Base-by-base conservation (phyloP, 2,888 invertebrate species). In the Lottia scabra region DNA sequence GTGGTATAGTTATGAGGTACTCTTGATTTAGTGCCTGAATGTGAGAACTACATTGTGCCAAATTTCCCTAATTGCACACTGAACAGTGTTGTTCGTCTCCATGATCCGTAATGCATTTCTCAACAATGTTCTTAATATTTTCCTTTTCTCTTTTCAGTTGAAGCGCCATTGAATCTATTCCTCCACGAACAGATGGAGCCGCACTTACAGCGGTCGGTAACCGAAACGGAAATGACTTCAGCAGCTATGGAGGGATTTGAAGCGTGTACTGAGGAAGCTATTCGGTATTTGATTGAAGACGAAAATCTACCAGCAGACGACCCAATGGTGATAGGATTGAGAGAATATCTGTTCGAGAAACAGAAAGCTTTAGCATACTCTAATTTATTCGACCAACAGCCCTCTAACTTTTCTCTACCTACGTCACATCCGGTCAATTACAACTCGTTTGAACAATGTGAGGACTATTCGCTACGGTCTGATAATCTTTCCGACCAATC, bases 181-280 rank as follows among this genome's bases (percentile, higher is more conserved):
- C 66, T 45, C 15, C n/a, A 44, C 8, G 66, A 45, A 19, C 70
- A 71, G 12, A 72, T 70, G 10, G 67, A 72, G 44, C 48, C 69
- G 26, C 63, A 74, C 45, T 66, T 70, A 13, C 19, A 65, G 44
- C 63, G 68, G 56, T 70, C 70, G 46, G 38, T 38, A 38, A 38
- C 38, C 38, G 38, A 38, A 8, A 8, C 38, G 38, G 38, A 38
- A 38, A 38, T 38, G 38, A 38, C 38, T 6, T 72, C 67, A 12
- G 67, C 75, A 45, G 75, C 81, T n/a, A 63, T 81, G 26, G 68
- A 77, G 1, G 84, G 84, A n/a, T 84, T 78, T 71, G 70, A 75
- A 23, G 83, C 82, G 70, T 84, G 84, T 73, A 78, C 79, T 0
- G 75, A 81, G 26, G 83, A 84, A 64, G 80, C 83, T 2, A 71